Evolutionary conservation across 2,113 vertebrate species (phyloP).

Genomic region (Dissostichus mawsoni): DNA sequence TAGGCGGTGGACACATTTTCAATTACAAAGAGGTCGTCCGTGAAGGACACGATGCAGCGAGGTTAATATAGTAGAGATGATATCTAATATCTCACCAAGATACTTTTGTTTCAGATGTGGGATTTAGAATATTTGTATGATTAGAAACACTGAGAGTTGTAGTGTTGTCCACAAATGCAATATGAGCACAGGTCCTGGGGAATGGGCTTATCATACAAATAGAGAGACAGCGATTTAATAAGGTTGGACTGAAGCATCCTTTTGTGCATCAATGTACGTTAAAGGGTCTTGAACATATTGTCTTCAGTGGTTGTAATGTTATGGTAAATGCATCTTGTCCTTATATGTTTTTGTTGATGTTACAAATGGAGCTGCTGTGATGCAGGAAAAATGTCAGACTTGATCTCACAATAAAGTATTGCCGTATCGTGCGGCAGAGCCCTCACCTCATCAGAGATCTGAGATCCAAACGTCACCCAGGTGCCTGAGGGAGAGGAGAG

Average conservation of each 20-base stretch:
- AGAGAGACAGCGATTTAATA: background rate
- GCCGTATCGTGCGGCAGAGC: background rate
- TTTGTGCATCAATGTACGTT: too few relatives aligned
- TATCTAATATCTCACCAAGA: conserved; percentile 12
- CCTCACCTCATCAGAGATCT: conserved; percentile 94
- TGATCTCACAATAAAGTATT: too few relatives aligned
- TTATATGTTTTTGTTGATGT: too few relatives aligned
- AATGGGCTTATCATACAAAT: conserved; percentile 8
- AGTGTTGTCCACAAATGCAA: conserved; percentile 16
- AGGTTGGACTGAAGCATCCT: too few relatives aligned
- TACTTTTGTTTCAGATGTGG: background rate
- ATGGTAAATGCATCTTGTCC: too few relatives aligned
- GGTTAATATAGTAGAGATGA: conserved; percentile 21
- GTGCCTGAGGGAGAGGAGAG: conserved; percentile 83
- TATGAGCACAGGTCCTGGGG: background rate
- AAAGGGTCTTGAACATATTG: too few relatives aligned
- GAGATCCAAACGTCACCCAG: conserved; percentile 95
- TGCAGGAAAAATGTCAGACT: too few relatives aligned
- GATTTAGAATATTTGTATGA: conserved; percentile 27
- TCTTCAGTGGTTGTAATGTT: too few relatives aligned
- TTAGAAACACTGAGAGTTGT: conserved; percentile 27
- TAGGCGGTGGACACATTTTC: conserved; percentile 22
- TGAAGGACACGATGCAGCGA: conserved; percentile 31
- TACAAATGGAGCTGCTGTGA: too few relatives aligned
- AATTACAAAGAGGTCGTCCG: conserved; percentile 40